phyloP scores from a whole-genome alignment of 1,140 invertebrate species.

The Drosophila murphyi region DNA sequence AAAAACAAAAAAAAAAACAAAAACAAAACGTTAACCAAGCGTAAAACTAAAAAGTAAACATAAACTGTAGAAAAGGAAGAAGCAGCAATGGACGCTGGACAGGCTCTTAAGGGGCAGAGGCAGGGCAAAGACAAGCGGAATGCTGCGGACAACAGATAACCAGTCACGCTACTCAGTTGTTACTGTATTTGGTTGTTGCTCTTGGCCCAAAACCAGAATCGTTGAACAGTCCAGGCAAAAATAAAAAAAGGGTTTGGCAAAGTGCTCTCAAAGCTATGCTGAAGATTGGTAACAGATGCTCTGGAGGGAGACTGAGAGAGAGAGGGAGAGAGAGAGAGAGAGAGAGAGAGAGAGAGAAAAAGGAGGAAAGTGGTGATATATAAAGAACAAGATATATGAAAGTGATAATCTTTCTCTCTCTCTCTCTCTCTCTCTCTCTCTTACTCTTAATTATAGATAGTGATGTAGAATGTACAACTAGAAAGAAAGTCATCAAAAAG shows the following conservation, averaged over 20 bases:
- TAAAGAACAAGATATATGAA: background rate
- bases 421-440: too few relatives aligned
- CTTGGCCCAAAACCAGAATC: slow-evolving; percentile 16
- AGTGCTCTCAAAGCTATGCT: background rate
- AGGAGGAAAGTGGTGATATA: background rate
- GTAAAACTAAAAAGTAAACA: slow-evolving; percentile 22
- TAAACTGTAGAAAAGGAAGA: background rate
- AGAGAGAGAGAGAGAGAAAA: background rate
- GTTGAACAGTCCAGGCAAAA: background rate
- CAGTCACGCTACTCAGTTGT: slow-evolving; percentile 16
- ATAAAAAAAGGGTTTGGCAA: background rate
- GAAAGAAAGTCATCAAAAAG: too few relatives aligned
- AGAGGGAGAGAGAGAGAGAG: background rate
- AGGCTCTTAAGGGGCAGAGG: background rate
- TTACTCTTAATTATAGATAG: too few relatives aligned
- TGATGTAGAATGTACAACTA: too few relatives aligned
- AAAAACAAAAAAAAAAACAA: slow-evolving; percentile 7
- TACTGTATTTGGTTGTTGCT: background rate
- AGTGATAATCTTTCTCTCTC: background rate
- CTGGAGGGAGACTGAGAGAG: background rate
- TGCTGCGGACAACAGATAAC: slow-evolving; percentile 7
- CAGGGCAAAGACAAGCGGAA: background rate
- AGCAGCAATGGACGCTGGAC: background rate
- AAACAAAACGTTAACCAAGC: slow-evolving; percentile 20
- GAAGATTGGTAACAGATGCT: background rate